Percentiles rank a stretch among this genome's conserved stretches.
Evolutionary conservation across 2,113 vertebrate species (phyloP).

Genomic region (Sarotherodon lohbergeri): DNA sequence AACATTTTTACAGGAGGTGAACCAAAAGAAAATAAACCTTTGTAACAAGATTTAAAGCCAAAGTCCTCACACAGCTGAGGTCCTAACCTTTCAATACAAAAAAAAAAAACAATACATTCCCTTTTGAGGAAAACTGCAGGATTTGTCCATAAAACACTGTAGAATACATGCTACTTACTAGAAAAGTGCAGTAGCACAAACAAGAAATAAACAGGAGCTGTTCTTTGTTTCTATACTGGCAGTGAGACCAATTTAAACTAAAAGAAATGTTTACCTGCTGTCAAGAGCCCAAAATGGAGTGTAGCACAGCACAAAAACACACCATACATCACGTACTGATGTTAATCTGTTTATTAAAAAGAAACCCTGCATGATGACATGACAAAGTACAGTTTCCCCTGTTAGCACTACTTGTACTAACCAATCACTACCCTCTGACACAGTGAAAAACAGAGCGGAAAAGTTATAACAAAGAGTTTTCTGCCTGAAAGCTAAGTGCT

Average conservation of each 20-base stretch:
- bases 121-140: not conserved
- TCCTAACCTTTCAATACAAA: not conserved
- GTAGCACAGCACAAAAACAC: slow-evolving; percentile 35
- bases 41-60: not conserved
- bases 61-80: not conserved
- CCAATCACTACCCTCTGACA: slow-evolving; percentile 37
- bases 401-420: slow-evolving; percentile 46
- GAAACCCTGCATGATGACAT: slow-evolving; percentile 12
- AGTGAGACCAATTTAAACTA: not conserved
- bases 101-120: not conserved
- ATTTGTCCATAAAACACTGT: not conserved
- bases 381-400: slow-evolving; percentile 18
- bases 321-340: slow-evolving; percentile 35
- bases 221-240: not conserved
- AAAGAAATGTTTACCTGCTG: slow-evolving; percentile 25
- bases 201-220: not conserved
- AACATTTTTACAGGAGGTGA: not conserved
- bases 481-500: slow-evolving; percentile 33
- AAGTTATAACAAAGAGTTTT: slow-evolving; percentile 7
- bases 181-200: not conserved
- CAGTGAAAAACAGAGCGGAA: slow-evolving; percentile 6
- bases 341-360: slow-evolving; percentile 49
- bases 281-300: slow-evolving; percentile 1
- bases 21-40: not conserved
- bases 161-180: not conserved